Evolutionary conservation across 2,888 invertebrate species (phyloP), one percentile per base, ranked within the genome.

Genomic region (Marasmarcha lunaedactyla): DNA sequence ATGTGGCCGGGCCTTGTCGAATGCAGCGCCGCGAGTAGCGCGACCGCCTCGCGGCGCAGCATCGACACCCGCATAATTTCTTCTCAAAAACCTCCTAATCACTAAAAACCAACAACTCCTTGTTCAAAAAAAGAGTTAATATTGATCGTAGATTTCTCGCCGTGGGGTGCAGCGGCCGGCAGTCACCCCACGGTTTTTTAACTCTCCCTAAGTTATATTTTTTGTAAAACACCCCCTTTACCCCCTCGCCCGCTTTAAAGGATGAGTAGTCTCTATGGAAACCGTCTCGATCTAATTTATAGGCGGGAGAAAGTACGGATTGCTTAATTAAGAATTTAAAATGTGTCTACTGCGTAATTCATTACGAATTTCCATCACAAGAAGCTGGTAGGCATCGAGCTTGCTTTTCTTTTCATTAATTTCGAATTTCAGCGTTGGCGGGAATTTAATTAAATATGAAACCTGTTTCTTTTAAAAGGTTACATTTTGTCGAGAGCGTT

Each of bases 151-250:
- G 81, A 79, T 83, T 83, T 83, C 71, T 78, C 78, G 63, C 70
- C 73, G 81, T 79, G 83, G 83, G 83, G 83, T 81, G 83, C 83
- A 83, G 71, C 81, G 83, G 81, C 79, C 81, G 84, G 83, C 77
- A 81, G 83, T 77, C 84, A 84, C 84, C 84, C 84, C 84, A 79
- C 81, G 81, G 76, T 76, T 81, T 84, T 83, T 84, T 84, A 34
- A 81, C 83, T 83, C 84, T 83, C 84, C 84, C 84, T 83, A 81
- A 83, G 81, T 81, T 84, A 83, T 84, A 84, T 84, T 84, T 84
- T 77, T 84, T 81, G 71, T 72, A 71, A 77, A 81, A 71, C 67
- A 71, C 73, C 68, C 70, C 64, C 62, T 54, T 55, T 55, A 51
- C 62, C 71, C 69, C 63, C 64, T 68, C 63, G 72, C 74, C 76